Base-by-base conservation (phyloP, 2,113 vertebrate genomes). In the Actinemys pallida region DNA sequence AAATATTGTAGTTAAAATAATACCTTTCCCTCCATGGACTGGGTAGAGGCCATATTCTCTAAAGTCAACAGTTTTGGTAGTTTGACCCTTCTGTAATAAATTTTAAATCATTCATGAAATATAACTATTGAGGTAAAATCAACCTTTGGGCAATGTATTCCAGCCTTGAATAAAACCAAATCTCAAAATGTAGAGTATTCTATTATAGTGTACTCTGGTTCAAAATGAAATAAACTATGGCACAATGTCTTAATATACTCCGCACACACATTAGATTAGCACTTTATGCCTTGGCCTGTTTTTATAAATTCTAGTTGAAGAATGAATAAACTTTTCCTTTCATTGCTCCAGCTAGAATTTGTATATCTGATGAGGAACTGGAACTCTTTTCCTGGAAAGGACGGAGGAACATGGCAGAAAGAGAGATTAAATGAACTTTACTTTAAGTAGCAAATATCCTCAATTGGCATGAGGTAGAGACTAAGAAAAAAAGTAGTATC, bases 321-420 rank as follows among this genome's bases (percentile, higher is more conserved):
- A 90, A 93, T 84, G 95, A 97, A 94, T 88, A 93, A 97, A 91
- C 86, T 96, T 97, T 88, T 94, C 91, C 83, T 95, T 94, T 89
- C 84, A 62, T 93, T 97, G 88, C 78, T 95, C 88, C 83, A 94
- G 42, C 93, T 94, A 93, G 35, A 88, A 69, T 86, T 89, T 92
- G 49, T 94, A 45, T 95, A 92, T 97, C 81, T 95, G 86, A 92
- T 93, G 90, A 81, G 54, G 81, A 52, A 85, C 84, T 94, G 92
- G 88, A 93, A 95, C 59, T 80, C 5, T 1, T 95, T 92, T 95
- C 85, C 87, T 96, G 87, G 92, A 97, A 96, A 93, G 92, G 81
- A 45, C 88, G 25, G 1, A 89, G 69, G 56, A 96, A 81, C 93
- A 92, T 69, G 53, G 59, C 78, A 90, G 62, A 93, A 91, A 82